phyloP scores from a whole-genome alignment of 2,888 invertebrate genomes.

The Antitype chi region DNA sequence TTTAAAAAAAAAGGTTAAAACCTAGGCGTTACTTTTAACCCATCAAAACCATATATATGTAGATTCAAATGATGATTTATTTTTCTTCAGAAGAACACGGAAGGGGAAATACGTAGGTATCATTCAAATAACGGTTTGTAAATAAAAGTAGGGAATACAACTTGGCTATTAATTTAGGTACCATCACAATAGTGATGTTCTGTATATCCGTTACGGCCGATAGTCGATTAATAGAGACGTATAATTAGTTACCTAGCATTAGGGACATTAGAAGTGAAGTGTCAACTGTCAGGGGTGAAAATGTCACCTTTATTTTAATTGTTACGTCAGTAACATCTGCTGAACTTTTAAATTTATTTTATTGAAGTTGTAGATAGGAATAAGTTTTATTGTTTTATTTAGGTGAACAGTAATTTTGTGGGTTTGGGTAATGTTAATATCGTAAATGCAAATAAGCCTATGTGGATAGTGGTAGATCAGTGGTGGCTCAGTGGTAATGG shows the following conservation, averaged over 20 bases:
- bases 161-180: constrained; percentile 17
- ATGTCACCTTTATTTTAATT: constrained; percentile 68
- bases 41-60: background rate
- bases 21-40: background rate
- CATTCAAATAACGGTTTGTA: constrained; percentile 10
- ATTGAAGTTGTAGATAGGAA: constrained; percentile 30
- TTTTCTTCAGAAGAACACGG: background rate
- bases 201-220: constrained; percentile 66
- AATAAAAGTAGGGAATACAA: background rate
- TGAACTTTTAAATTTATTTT: constrained; percentile 23
- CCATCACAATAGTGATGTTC: constrained; percentile 48
- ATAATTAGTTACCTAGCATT: constrained; percentile 74
- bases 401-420: constrained; percentile 1
- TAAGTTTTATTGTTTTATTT: constrained; percentile 25
- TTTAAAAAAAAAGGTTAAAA: background rate
- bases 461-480: no score
- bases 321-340: constrained; percentile 65
- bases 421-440: background rate
- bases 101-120: background rate
- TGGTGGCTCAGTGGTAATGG: no score
- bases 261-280: constrained; percentile 72
- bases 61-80: no score
- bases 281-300: constrained; percentile 61
- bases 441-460: no score
- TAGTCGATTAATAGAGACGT: constrained; percentile 67